These are phyloP conservation scores for Nipponacmea schrenckii DNA, from an alignment of 2,888 invertebrate species.

Conservation along the genomic window DNA sequence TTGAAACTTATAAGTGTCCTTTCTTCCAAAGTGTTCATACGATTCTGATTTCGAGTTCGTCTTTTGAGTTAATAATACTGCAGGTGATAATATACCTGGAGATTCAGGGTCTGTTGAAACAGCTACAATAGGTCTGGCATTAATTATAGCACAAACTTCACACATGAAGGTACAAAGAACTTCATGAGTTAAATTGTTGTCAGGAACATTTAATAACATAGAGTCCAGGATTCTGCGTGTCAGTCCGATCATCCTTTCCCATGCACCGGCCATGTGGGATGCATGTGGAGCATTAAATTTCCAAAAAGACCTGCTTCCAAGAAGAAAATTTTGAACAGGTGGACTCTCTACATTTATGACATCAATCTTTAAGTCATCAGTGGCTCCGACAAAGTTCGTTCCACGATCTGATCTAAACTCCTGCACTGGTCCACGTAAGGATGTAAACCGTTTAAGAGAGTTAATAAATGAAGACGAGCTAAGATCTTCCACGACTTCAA, in stretches of 20 bases:
- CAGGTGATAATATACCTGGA: no score
- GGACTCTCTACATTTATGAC: no score
- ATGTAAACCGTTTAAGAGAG: slow-evolving; percentile 28
- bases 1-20: no score
- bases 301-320: slow-evolving; percentile 28
- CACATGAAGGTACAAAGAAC: slow-evolving; percentile 30
- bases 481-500: slow-evolving; percentile 36
- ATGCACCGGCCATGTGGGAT: slow-evolving; percentile 33
- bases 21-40: no score
- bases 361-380: no score
- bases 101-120: no score
- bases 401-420: no score
- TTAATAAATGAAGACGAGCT: slow-evolving; percentile 37
- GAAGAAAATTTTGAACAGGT: no score
- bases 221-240: slow-evolving; percentile 31
- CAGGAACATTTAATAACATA: slow-evolving; percentile 16
- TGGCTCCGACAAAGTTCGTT: no score
- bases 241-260: slow-evolving; percentile 32
- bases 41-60: no score
- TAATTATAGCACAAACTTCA: slow-evolving; percentile 30
- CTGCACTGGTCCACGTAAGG: no score
- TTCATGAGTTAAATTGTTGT: slow-evolving; percentile 28
- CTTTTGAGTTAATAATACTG: no score
- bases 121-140: slow-evolving; percentile 33
- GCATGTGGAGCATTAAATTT: slow-evolving; percentile 32